Percentiles rank a stretch among this genome's conserved stretches.
Evolutionary conservation across 2,888 invertebrate genomes (phyloP).

Genomic region (Pimpla rufipes): DNA sequence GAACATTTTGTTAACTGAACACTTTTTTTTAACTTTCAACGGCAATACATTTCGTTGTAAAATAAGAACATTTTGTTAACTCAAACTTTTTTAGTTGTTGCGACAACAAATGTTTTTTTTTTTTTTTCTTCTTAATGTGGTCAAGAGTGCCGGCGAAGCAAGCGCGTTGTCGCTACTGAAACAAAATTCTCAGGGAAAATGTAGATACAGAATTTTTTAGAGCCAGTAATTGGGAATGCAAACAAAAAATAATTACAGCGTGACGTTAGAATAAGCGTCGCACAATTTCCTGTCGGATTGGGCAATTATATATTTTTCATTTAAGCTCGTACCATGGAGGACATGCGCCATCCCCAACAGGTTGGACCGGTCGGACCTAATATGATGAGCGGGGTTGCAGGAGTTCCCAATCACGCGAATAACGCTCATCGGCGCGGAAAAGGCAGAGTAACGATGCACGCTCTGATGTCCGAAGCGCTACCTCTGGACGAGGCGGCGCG

Average conservation of each 20-base stretch:
- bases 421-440: conserved; percentile 81
- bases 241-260: neutral
- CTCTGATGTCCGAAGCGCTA: conserved; percentile 86
- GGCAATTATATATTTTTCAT: conserved; percentile 52
- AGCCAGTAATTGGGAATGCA: neutral
- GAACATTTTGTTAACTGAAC: too few species aligned
- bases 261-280: neutral
- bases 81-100: too few species aligned
- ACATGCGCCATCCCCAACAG: conserved; percentile 80
- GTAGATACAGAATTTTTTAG: too few species aligned
- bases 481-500: conserved; percentile 91
- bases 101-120: too few species aligned
- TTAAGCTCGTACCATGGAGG: conserved; percentile 78
- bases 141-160: too few species aligned
- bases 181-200: too few species aligned
- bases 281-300: neutral
- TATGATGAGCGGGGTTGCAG: conserved; percentile 77
- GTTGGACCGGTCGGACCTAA: conserved; percentile 75
- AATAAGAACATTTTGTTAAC: too few species aligned
- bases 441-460: conserved; percentile 82
- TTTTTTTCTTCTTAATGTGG: too few species aligned
- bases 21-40: too few species aligned
- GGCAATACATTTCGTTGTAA: too few species aligned
- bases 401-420: conserved; percentile 75
- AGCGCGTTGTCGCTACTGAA: too few species aligned